A percentile compares a stretch with the other conserved stretches of the same genome.
These are phyloP conservation scores for Dallia pectoralis DNA, from an alignment of 2,797 vertebrate genomes.

Conservation along the genomic window DNA sequence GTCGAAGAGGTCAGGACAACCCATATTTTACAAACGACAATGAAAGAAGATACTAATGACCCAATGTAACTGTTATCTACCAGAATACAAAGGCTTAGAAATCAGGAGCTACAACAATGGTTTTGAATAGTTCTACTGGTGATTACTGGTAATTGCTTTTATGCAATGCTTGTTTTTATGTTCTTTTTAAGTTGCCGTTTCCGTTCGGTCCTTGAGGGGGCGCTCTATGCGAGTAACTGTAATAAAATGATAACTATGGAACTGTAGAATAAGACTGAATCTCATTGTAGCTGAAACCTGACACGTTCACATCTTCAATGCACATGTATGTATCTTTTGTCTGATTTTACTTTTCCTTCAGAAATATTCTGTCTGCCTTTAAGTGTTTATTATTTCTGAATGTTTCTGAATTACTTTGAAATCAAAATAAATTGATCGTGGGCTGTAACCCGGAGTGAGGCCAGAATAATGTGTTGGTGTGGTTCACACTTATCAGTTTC, in stretches of 20 bases:
- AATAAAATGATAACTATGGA: too few species aligned
- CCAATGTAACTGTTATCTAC: not conserved
- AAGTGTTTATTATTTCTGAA: conserved; percentile 7
- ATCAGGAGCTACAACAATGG: not conserved
- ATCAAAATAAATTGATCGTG: not conserved
- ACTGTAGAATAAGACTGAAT: not conserved
- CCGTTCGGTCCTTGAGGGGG: not conserved
- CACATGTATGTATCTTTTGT: not conserved
- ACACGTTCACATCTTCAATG: not conserved
- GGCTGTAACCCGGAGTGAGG: not conserved
- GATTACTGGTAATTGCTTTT: not conserved
- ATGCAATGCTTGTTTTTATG: not conserved
- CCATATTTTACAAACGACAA: conserved; percentile 37
- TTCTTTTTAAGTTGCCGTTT: not conserved
- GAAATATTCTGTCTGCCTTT: conserved; percentile 1
- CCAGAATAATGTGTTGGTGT: not conserved
- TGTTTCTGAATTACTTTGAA: not conserved
- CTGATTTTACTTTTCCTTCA: not conserved
- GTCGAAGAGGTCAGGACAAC: conserved; percentile 43
- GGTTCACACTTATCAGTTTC: not conserved
- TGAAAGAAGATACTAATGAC: conserved; percentile 9
- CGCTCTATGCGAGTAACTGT: not conserved
- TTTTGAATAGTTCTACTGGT: not conserved
- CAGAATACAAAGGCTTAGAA: not conserved
- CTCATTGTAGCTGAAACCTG: not conserved